Evolutionary conservation across 2,888 invertebrate species (phyloP).

Genomic region (Ditula angustiorana): DNA sequence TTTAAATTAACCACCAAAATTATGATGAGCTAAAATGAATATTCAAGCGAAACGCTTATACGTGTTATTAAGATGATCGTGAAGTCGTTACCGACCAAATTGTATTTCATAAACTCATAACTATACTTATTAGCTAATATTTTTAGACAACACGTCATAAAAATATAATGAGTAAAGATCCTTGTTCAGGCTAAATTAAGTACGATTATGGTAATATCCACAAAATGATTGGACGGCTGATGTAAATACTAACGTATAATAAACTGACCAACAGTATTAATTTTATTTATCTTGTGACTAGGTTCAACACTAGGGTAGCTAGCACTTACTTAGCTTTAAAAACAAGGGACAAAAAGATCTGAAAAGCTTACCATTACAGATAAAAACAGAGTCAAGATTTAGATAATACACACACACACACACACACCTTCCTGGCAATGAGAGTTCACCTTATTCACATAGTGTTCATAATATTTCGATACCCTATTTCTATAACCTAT

Average conservation of each 20-base stretch:
- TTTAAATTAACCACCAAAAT: conserved; percentile 82
- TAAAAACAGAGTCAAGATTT: no score
- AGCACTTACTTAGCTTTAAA: not conserved
- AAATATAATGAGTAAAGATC: conserved; percentile 68
- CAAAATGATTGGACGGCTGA: conserved; percentile 45
- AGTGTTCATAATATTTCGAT: no score
- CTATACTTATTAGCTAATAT: conserved; percentile 83
- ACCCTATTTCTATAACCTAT: no score
- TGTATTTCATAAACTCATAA: conserved; percentile 84
- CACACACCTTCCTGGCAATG: no score
- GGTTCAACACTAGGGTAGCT: not conserved
- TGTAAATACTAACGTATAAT: conserved; percentile 38
- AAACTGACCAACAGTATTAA: conserved; percentile 18
- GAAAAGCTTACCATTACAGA: no score
- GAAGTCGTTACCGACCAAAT: conserved; percentile 81
- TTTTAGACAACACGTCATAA: conserved; percentile 78
- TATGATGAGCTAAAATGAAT: conserved; percentile 82
- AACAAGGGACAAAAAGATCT: no score
- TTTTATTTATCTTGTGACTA: conserved; percentile 6
- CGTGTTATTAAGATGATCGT: conserved; percentile 83
- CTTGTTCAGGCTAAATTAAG: conserved; percentile 34
- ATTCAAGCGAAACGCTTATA: conserved; percentile 82
- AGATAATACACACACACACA: no score
- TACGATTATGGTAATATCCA: conserved; percentile 51
- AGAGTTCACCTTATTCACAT: no score